Base-by-base conservation (phyloP, 2,888 invertebrate genomes). In the Leptothorax acervorum region DNA sequence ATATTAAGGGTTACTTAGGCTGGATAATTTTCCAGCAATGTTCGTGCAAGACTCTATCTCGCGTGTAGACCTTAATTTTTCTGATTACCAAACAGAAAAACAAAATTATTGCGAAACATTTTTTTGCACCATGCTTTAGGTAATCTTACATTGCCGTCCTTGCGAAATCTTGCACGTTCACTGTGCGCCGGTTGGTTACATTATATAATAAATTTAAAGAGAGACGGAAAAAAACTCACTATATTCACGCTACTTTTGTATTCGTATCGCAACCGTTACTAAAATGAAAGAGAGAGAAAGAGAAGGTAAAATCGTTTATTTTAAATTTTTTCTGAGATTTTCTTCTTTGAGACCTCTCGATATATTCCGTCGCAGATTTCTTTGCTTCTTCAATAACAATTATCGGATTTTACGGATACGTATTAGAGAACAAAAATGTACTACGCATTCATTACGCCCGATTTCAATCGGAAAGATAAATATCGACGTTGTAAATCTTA, bases 201-300 rank as follows among this genome's bases (percentile, higher is more conserved):
- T 78, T 45, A 28, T 45, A n/a, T 48, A 70, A 70, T 68, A 31
- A 78, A 78, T 70, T 79, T 48, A 23, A 48, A 28, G 18, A 51
- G 18, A 48, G 4, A 0, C 18, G 5, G 57, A 1, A 45, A 57
- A 53, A n/a, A 39, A 9, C 39, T 63, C 31, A 42, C 15, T 66
- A n/a, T 55, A 73, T 51, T 76, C 62, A 53, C 12, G 28, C 63
- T 66, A 48, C 60, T 86, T 87, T 87, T 45, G 78, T 82, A 89
- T 89, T 88, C 83, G 18, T 57, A 39, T 42, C 84, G 45, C 81
- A 83, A 12, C 53, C 60, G 73, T 83, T 82, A 65, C n/a, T 70
- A 60, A 48, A 63, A 39, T 51, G 51, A 78, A 42, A 28, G 18
- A 65, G 15, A 31, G n/a, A 55, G n/a, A 53, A 12, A 65, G 18